Conservation (phyloP, 2,797 vertebrate genomes). For the Etheostoma perlongum region DNA sequence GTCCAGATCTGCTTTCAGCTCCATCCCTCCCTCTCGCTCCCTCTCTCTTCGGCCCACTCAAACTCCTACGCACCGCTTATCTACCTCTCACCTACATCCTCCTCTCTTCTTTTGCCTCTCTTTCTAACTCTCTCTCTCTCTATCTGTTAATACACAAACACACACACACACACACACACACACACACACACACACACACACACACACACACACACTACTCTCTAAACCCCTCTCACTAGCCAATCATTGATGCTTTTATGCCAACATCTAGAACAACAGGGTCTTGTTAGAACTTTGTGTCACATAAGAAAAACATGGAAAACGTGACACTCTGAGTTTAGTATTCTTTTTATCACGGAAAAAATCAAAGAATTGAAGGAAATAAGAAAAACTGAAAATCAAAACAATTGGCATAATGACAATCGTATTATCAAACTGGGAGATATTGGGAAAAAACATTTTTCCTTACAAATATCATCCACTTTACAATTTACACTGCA, state of each 20-base stretch:
- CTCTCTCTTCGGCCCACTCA: slow-evolving; percentile 74
- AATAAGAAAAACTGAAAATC: slow-evolving; percentile 1
- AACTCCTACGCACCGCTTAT: slow-evolving; percentile 75
- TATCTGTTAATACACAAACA: slow-evolving; percentile 23
- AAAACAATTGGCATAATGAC: background rate
- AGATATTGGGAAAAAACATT: slow-evolving; percentile 10
- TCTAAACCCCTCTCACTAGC: slow-evolving; percentile 44
- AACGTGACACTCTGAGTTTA: slow-evolving; percentile 7
- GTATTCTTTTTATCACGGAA: slow-evolving; percentile 1
- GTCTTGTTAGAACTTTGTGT: slow-evolving; percentile 37
- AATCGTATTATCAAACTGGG: slow-evolving; percentile 1
- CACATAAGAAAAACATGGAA: background rate
- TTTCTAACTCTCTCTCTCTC: slow-evolving; percentile 51
- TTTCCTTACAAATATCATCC: slow-evolving; percentile 1
- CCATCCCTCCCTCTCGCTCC: slow-evolving; percentile 51
- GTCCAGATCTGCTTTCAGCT: slow-evolving; percentile 67
- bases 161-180: too few species aligned
- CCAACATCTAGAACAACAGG: slow-evolving; percentile 37
- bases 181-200: too few species aligned
- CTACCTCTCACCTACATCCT: slow-evolving; percentile 78
- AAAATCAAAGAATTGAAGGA: background rate
- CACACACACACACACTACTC: slow-evolving; percentile 18
- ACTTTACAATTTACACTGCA: slow-evolving; percentile 11
- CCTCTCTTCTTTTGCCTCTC: slow-evolving; percentile 73
- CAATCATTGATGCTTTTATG: slow-evolving; percentile 29